phyloP scores from a whole-genome alignment of 2,797 vertebrate genomes.

The Manis pentadactyla region DNA sequence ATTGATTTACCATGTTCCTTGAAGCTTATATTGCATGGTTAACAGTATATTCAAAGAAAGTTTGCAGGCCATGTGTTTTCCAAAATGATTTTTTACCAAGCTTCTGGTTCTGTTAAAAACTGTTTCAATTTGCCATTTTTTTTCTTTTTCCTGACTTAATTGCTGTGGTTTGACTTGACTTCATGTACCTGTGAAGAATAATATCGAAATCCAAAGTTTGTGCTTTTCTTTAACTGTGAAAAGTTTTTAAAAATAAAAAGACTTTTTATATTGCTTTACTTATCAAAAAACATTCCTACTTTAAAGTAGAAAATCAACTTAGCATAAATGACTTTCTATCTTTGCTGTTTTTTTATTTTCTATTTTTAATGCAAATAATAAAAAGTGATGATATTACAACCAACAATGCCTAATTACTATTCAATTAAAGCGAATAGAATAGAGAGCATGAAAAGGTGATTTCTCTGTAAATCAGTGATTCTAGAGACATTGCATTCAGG shows the following conservation, averaged over 20 bases:
- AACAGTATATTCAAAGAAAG: background rate
- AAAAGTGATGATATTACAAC: constrained; percentile 56
- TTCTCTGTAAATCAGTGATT: constrained; percentile 78
- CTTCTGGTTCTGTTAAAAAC: background rate
- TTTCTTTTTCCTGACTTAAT: background rate
- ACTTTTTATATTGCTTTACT: constrained; percentile 28
- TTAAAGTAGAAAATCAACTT: constrained; percentile 17
- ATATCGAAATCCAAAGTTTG: background rate
- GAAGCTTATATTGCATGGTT: background rate
- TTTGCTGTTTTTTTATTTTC: constrained; percentile 56
- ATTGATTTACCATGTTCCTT: background rate
- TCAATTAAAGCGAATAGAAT: constrained; percentile 70
- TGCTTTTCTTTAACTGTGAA: background rate
- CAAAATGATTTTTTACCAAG: background rate
- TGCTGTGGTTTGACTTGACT: background rate
- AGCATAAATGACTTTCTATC: constrained; percentile 44
- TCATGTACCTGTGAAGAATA: background rate
- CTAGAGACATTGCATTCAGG: constrained; percentile 76
- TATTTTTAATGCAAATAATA: constrained; percentile 64
- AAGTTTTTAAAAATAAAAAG: background rate
- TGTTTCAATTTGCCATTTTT: background rate
- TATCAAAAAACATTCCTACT: background rate
- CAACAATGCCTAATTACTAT: constrained; percentile 62
- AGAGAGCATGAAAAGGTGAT: constrained; percentile 61
- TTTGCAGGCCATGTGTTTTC: background rate